These are phyloP conservation scores for Manis javanica DNA, from an alignment of 2,797 vertebrate genomes.

Conservation along the genomic window DNA sequence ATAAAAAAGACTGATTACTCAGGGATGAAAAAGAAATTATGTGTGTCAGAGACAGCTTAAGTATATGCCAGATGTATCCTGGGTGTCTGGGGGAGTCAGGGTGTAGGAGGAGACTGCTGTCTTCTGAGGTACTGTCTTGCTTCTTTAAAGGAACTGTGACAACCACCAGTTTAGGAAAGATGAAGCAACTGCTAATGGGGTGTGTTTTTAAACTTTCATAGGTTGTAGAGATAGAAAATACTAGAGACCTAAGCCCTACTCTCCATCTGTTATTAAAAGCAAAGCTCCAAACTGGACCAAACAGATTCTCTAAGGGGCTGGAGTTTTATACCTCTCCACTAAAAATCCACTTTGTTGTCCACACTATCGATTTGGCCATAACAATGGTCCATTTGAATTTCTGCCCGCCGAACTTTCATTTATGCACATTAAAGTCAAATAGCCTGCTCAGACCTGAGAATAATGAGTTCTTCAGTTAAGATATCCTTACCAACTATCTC, in stretches of 20 bases:
- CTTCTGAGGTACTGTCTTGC: slow-evolving; percentile 75
- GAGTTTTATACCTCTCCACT: background rate
- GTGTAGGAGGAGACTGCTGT: slow-evolving; percentile 79
- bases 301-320: slow-evolving; percentile 1
- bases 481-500: background rate
- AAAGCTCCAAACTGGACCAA: slow-evolving; percentile 47
- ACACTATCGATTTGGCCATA: background rate
- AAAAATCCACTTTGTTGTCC: slow-evolving; percentile 17
- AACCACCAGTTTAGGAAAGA: slow-evolving; percentile 79
- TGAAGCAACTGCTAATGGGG: slow-evolving; percentile 60
- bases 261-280: slow-evolving; percentile 60
- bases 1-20: slow-evolving; percentile 71
- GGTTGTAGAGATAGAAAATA: slow-evolving; percentile 54
- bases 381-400: background rate
- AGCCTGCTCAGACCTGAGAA: background rate
- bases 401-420: background rate
- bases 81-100: slow-evolving; percentile 65
- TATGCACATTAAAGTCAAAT: background rate
- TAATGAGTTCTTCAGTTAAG: background rate
- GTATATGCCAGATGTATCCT: slow-evolving; percentile 73
- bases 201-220: slow-evolving; percentile 76
- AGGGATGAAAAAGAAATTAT: slow-evolving; percentile 76
- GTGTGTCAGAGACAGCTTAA: slow-evolving; percentile 81
- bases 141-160: slow-evolving; percentile 77
- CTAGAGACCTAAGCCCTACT: slow-evolving; percentile 51